A percentile compares a stretch with the other conserved stretches of the same genome.
phyloP scores from a whole-genome alignment of 1,140 invertebrate genomes.

The Saxidomus purpurata region DNA sequence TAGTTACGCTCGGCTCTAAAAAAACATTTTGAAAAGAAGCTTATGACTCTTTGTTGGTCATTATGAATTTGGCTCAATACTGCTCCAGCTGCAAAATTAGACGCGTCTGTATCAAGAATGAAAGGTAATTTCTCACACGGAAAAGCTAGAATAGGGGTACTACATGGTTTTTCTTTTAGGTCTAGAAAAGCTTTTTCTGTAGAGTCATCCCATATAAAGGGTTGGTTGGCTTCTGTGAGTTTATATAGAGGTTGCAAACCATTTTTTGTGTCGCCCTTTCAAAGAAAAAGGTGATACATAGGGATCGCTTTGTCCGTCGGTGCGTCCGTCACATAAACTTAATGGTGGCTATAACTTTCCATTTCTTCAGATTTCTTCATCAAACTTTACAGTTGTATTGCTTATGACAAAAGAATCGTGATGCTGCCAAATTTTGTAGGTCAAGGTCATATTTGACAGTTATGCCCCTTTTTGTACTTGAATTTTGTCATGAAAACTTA shows the following conservation, averaged over 20 bases:
- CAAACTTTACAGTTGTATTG: no score
- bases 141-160: constrained; percentile 3
- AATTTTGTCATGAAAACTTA: no score
- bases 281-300: no score
- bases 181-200: constrained; percentile 12
- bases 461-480: no score
- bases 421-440: no score
- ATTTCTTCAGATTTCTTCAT: no score
- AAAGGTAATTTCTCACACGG: not conserved
- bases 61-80: constrained; percentile 21
- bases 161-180: not conserved
- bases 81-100: not conserved
- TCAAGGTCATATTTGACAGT: no score
- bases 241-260: constrained; percentile 1
- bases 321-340: no score
- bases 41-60: not conserved
- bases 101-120: not conserved
- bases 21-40: not conserved
- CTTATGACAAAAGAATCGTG: no score
- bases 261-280: no score
- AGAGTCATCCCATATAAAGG: constrained; percentile 27
- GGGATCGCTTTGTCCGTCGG: no score
- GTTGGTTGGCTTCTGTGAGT: not conserved
- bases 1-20: constrained; percentile 14
- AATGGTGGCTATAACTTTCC: no score